phyloP scores from a whole-genome alignment of 2,888 invertebrate genomes.

The Dorcus parallelipipedus region DNA sequence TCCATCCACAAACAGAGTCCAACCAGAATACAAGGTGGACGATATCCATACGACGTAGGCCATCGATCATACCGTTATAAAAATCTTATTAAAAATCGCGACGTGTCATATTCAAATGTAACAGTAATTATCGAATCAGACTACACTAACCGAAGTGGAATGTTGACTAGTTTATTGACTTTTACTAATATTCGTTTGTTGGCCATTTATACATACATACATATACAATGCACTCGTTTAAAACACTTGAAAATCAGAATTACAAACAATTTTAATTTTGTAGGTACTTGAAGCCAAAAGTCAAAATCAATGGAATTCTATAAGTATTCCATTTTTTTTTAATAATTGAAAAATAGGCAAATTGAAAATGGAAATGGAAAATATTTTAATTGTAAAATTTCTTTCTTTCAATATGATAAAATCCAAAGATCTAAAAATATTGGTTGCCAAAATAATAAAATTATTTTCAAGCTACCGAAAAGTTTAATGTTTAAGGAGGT shows the following conservation, averaged over 20 bases:
- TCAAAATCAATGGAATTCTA: background rate
- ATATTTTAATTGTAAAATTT: no score
- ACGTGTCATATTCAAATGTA: slow-evolving; percentile 20
- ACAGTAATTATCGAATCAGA: slow-evolving; percentile 8
- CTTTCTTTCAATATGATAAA: no score
- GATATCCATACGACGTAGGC: no score
- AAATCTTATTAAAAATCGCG: slow-evolving; percentile 24
- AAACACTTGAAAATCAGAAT: no score
- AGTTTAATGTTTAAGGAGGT: no score
- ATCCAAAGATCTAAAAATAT: no score
- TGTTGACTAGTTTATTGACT: slow-evolving; percentile 19
- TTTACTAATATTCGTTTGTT: background rate
- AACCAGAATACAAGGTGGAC: no score
- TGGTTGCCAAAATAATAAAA: no score
- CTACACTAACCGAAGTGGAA: slow-evolving; percentile 14
- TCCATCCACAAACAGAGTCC: background rate
- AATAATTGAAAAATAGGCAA: background rate
- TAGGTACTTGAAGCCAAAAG: no score
- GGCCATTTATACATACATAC: background rate
- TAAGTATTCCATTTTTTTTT: background rate
- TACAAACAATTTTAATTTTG: no score
- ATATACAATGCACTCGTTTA: no score
- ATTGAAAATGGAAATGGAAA: background rate
- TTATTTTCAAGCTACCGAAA: background rate
- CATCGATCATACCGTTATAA: slow-evolving; percentile 24